Base-by-base conservation (phyloP, 1,140 invertebrate genomes). In the Drosophila repleta region DNA sequence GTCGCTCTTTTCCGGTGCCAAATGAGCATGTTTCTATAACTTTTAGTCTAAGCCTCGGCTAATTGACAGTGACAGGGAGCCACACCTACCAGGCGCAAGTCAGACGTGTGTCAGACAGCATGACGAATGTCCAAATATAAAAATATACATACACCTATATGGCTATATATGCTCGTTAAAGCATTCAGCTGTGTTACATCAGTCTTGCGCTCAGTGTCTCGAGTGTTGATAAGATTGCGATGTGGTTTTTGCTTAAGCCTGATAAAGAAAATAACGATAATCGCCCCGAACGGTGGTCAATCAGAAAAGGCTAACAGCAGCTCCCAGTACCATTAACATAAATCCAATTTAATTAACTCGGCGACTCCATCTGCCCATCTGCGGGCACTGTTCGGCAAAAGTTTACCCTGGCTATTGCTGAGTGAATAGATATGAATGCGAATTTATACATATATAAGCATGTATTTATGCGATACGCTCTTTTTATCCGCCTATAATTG, bases 401-500 rank as follows among this genome's bases (percentile, higher is more conserved):
- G 66, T 64, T 70, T 70, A 39, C 53, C 1, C 11, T 7, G 18
- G 8, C 51, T 43, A 62, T 74, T 57, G 62, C 52, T 58, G 58
- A 69, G 57, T 57, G 69, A 41, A 29, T 58, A 13, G 17, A 35
- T 32, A 24, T 60, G 7, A n/a, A 41, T 58, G 18, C 7, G 41
- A 24, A 18, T 11, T 32, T 15, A 26, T 51, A 26, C 43, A 18
- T 41, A 26, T 51, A 18, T 41, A 35, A 32, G 10, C 17, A 37
- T 32, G 43, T 55, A 46, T 70, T 48, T 26, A 45, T 81, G 74
- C 56, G 60, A 57, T 63, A 37, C 46, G 56, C 58, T 52, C 51
- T 67, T 61, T 67, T 76, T 79, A 84, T 84, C 80, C 80, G 80
- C 73, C 75, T 70, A 84, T 84, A 84, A 84, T 84, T 84, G 80